Conservation (phyloP, 2,113 vertebrate genomes). For the Siphamia tubifer region DNA sequence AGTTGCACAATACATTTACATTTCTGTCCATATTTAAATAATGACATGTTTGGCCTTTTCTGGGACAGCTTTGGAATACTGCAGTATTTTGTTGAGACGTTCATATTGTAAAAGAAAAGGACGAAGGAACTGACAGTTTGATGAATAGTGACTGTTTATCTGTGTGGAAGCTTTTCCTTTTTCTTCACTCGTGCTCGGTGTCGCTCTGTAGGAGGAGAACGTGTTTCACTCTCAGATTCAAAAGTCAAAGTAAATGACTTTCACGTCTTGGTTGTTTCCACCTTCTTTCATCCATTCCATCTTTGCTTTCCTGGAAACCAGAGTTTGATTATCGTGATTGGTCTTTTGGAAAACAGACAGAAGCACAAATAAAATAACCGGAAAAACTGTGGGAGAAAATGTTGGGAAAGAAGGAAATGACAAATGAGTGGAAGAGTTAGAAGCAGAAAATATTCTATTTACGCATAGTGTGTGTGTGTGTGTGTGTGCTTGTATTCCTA, state of each 20-base stretch:
- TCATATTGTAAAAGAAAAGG: conserved; percentile 7
- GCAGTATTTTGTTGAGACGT: conserved; percentile 5
- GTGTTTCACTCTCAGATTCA: conserved; percentile 1
- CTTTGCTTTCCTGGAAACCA: neutral
- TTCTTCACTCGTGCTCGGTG: neutral
- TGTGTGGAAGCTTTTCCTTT: neutral
- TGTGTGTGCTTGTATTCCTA: too few species aligned
- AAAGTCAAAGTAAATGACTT: conserved; percentile 25
- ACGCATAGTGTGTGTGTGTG: too few species aligned
- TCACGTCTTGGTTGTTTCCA: conserved; percentile 1
- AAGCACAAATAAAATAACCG: neutral
- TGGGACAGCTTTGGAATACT: neutral
- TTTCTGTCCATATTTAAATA: conserved; percentile 14
- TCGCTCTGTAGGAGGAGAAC: conserved; percentile 10
- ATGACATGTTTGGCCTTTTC: neutral
- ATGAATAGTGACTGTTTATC: conserved; percentile 24
- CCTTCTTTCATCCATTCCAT: neutral
- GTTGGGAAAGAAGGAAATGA: neutral
- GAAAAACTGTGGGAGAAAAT: neutral
- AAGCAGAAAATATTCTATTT: conserved; percentile 1
- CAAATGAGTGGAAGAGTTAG: neutral
- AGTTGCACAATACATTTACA: too few species aligned
- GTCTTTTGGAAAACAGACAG: neutral
- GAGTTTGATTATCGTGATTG: conserved; percentile 33
- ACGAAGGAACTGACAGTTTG: conserved; percentile 15